These are phyloP conservation scores for Malurus splendens DNA, from an alignment of 2,797 vertebrate genomes.

Conservation along the genomic window DNA sequence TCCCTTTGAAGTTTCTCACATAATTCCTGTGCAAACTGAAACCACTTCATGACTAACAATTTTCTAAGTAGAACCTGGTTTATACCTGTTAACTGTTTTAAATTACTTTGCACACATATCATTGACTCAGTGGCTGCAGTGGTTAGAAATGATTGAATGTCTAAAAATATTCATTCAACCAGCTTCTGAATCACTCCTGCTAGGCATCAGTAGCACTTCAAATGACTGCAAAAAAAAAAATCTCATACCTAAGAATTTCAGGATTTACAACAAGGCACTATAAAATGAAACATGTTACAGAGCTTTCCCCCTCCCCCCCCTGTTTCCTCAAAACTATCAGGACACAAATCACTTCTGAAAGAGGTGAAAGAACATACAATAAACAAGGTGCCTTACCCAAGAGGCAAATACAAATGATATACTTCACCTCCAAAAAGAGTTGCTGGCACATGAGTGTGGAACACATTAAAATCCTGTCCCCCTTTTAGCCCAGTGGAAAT, in stretches of 20 bases:
- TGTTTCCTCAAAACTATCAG: neutral
- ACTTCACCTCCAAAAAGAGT: neutral
- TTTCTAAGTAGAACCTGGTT: constrained; percentile 1
- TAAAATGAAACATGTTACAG: neutral
- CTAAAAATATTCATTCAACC: constrained; percentile 10
- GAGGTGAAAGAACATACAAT: neutral
- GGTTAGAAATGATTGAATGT: neutral
- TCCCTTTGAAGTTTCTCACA: constrained; percentile 4
- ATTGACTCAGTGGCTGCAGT: neutral
- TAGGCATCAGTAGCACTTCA: neutral
- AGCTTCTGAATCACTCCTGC: constrained; percentile 9
- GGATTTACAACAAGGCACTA: neutral
- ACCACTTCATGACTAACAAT: neutral
- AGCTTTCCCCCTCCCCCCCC: neutral
- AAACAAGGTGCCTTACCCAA: neutral
- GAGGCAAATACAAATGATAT: neutral
- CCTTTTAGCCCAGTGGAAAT: neutral
- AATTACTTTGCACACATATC: constrained; percentile 3
- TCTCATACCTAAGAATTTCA: neutral
- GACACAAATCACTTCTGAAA: neutral
- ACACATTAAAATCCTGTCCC: neutral
- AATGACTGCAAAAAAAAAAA: neutral
- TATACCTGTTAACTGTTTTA: constrained; percentile 37
- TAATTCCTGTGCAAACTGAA: neutral
- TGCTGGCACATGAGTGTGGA: neutral